Conservation (phyloP, 2,113 vertebrate species). For the Amblyornis subalaris region DNA sequence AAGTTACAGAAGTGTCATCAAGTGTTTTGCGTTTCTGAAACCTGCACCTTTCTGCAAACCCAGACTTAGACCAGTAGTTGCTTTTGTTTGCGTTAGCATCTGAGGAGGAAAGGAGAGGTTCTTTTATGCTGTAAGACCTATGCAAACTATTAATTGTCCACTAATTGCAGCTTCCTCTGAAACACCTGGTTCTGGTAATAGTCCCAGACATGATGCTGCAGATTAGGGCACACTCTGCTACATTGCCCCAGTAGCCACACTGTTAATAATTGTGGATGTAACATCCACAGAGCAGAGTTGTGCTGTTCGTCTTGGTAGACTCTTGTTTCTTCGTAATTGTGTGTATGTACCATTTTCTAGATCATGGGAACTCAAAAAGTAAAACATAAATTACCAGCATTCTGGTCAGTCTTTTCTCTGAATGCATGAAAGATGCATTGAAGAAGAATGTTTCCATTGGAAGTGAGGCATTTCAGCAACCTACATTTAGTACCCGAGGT, state of each 20-base stretch:
- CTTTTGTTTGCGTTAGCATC: background rate
- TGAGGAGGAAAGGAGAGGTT: background rate
- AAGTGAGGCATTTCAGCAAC: background rate
- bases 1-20: background rate
- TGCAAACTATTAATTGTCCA: background rate
- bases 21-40: background rate
- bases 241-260: background rate
- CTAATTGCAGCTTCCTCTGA: background rate
- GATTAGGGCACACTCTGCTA: background rate
- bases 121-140: background rate
- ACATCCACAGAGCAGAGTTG: background rate
- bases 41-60: background rate
- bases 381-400: background rate
- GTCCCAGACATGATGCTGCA: background rate
- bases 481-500: background rate
- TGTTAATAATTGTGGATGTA: background rate
- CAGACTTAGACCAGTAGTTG: background rate
- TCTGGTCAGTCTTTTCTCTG: background rate
- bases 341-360: background rate
- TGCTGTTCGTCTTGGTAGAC: background rate
- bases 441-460: background rate
- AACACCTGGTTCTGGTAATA: background rate
- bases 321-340: background rate
- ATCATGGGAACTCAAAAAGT: background rate
- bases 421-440: background rate